Conservation (phyloP, 2,113 vertebrate species). For the Lycaon pictus region DNA sequence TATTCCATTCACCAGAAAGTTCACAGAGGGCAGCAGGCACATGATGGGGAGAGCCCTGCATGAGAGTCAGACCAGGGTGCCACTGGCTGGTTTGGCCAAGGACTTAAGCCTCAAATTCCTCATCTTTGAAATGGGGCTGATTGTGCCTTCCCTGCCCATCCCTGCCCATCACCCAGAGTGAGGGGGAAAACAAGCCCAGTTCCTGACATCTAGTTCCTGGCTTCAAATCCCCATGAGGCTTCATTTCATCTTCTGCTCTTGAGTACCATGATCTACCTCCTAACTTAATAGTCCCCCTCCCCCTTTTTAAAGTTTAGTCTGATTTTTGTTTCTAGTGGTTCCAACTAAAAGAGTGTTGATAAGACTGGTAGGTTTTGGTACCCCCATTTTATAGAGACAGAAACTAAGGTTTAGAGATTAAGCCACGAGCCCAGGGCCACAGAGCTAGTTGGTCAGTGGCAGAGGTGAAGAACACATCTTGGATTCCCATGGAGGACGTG, state of each 20-base stretch:
- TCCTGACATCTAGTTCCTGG: neutral
- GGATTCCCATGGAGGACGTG: neutral
- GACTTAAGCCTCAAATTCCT: neutral
- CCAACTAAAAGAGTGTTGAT: neutral
- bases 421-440: neutral
- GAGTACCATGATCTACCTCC: neutral
- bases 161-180: neutral
- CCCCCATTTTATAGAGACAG: neutral
- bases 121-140: neutral
- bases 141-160: neutral
- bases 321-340: neutral
- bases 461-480: neutral
- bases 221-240: neutral
- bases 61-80: neutral
- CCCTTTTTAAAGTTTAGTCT: neutral
- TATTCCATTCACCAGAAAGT: neutral
- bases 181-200: neutral
- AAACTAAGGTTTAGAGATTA: neutral
- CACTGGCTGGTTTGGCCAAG: neutral
- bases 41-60: rapidly evolving
- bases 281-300: neutral
- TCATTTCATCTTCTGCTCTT: neutral
- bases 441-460: neutral
- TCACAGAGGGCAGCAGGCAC: neutral
- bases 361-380: neutral